A percentile compares a stretch with the other conserved stretches of the same genome.
Evolutionary conservation across 2,888 invertebrate genomes (phyloP).

Genomic region (Herminia tarsipennalis): DNA sequence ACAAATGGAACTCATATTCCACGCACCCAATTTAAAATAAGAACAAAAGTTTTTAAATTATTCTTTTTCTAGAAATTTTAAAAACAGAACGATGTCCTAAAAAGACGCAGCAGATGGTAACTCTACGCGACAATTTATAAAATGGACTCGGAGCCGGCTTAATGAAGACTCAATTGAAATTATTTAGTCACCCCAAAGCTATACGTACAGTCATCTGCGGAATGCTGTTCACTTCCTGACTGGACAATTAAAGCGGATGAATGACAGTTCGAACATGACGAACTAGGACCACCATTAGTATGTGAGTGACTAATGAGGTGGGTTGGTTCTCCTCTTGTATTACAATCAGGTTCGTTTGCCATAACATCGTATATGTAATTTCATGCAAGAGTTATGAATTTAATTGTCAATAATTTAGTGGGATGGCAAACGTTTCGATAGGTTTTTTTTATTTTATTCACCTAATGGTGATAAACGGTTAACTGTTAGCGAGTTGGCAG

Average conservation of each 20-base stretch:
- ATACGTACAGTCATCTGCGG: conserved; percentile 65
- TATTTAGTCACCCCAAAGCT: conserved; percentile 61
- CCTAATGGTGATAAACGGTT: too few species aligned
- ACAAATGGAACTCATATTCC: too few species aligned
- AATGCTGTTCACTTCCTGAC: conserved; percentile 79
- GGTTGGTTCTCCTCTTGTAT: conserved; percentile 26
- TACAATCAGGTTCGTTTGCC: conserved; percentile 19
- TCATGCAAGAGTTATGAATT: conserved; percentile 14
- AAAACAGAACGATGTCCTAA: too few species aligned
- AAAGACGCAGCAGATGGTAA: conserved; percentile 9
- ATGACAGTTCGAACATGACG: conserved; percentile 52
- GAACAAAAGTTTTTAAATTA: too few species aligned
- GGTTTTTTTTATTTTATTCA: too few species aligned
- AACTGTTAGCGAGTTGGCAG: too few species aligned
- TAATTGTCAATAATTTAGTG: conserved; percentile 1
- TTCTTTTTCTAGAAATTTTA: too few species aligned
- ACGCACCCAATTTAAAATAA: too few species aligned
- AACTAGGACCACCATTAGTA: conserved; percentile 49
- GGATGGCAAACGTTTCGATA: too few species aligned
- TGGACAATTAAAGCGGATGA: conserved; percentile 74
- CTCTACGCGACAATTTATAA: conserved; percentile 36
- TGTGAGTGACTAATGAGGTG: conserved; percentile 50
- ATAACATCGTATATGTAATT: conserved; percentile 16
- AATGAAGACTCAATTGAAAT: conserved; percentile 53
- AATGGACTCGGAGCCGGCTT: conserved; percentile 34